phyloP scores from a whole-genome alignment of 1,140 invertebrate genomes.

The Oncopodura yosiiana region DNA sequence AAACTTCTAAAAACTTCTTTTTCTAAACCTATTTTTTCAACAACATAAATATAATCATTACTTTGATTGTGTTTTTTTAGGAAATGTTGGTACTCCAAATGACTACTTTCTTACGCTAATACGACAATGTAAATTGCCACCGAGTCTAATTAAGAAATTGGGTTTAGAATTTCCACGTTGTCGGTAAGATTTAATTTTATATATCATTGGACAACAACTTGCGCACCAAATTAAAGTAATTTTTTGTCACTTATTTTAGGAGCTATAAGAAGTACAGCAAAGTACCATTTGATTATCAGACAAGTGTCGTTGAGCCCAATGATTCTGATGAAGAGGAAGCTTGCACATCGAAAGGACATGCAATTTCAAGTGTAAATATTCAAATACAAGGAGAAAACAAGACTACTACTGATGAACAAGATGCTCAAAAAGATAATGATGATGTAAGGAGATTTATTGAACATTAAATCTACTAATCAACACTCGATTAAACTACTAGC shows the following conservation, averaged over 20 bases:
- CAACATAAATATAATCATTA: neutral
- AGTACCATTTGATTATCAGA: constrained; percentile 46
- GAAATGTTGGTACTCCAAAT: constrained; percentile 53
- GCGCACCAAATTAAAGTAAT: neutral
- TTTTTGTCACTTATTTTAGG: constrained; percentile 36
- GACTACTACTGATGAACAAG: constrained; percentile 13
- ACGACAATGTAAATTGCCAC: constrained; percentile 45
- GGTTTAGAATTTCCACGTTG: constrained; percentile 40
- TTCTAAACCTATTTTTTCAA: too few species aligned
- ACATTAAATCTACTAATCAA: neutral
- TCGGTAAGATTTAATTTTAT: constrained; percentile 15
- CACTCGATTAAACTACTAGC: neutral
- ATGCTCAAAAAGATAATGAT: constrained; percentile 31
- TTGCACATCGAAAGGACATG: constrained; percentile 21
- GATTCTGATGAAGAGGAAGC: constrained; percentile 16
- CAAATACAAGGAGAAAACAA: neutral
- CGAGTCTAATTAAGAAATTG: constrained; percentile 47
- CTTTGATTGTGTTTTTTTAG: constrained; percentile 40
- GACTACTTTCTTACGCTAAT: constrained; percentile 46
- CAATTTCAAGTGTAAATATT: constrained; percentile 13
- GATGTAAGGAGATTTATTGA: neutral
- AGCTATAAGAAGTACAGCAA: constrained; percentile 43
- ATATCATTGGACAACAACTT: too few species aligned
- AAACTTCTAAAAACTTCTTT: too few species aligned
- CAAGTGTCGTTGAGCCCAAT: neutral